These are phyloP conservation scores for Halictus quadricinctus DNA, from an alignment of 2,888 invertebrate genomes.

Conservation along the genomic window DNA sequence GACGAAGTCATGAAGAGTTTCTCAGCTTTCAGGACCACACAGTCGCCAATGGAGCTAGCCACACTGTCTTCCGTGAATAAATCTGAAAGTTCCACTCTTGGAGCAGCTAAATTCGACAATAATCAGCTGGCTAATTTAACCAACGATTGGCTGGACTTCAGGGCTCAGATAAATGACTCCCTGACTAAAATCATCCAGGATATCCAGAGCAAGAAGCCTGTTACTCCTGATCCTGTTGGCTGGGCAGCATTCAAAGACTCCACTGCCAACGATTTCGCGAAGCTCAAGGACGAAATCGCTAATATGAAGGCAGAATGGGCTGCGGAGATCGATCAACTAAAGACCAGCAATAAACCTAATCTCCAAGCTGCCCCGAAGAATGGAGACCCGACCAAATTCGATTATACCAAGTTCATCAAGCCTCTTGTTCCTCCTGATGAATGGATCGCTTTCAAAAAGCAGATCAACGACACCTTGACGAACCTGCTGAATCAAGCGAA, in stretches of 20 bases:
- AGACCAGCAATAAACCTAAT: background rate
- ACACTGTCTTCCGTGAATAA: background rate
- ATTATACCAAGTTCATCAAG: constrained; percentile 25
- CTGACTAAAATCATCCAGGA: constrained; percentile 47
- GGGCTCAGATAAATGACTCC: constrained; percentile 54
- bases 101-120: background rate
- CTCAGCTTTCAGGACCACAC: constrained; percentile 26
- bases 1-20: constrained; percentile 55
- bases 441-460: constrained; percentile 65
- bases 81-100: background rate
- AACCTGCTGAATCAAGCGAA: constrained; percentile 59
- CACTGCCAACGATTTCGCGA: constrained; percentile 61
- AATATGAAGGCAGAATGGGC: constrained; percentile 58
- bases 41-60: background rate
- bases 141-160: constrained; percentile 61
- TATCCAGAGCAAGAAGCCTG: constrained; percentile 53
- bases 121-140: constrained; percentile 43
- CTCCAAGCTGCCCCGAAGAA: background rate
- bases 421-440: constrained; percentile 40
- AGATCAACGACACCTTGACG: constrained; percentile 67
- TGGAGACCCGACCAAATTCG: background rate
- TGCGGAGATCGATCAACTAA: background rate
- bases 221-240: constrained; percentile 57
- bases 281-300: constrained; percentile 60
- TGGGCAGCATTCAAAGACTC: constrained; percentile 61